These are phyloP conservation scores for Tribolium madens DNA, from an alignment of 1,140 invertebrate genomes.

Conservation along the genomic window DNA sequence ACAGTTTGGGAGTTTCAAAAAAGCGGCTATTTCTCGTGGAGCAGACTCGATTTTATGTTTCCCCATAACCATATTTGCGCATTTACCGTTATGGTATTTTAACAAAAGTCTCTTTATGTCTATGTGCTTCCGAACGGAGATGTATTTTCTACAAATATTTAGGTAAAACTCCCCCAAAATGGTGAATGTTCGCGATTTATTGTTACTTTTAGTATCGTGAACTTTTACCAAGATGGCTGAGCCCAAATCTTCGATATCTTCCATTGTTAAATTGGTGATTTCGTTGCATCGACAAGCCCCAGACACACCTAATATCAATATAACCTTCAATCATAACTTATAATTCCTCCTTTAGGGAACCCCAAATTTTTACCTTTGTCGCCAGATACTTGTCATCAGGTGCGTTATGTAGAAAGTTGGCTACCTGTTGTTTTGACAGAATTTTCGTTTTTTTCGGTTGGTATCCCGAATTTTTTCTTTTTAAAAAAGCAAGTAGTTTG, in stretches of 20 bases:
- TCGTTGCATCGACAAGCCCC: conserved; percentile 33
- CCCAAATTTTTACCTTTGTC: not conserved
- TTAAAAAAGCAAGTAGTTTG: conserved; percentile 33
- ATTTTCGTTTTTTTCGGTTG: conserved; percentile 28
- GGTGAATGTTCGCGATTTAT: conserved; percentile 53
- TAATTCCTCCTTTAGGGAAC: not conserved
- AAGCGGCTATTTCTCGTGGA: conserved; percentile 1
- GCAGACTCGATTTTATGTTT: not conserved
- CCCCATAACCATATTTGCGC: not conserved
- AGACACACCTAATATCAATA: not conserved
- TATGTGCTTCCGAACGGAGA: conserved; percentile 49
- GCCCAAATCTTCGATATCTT: conserved; percentile 52
- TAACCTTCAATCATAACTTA: not conserved
- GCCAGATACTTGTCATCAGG: not conserved
- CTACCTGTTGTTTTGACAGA: not conserved
- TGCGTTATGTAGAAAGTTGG: not conserved
- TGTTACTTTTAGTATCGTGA: conserved; percentile 8
- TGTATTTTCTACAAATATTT: conserved; percentile 47
- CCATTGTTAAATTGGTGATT: conserved; percentile 47
- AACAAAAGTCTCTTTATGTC: conserved; percentile 37
- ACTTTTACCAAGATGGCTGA: conserved; percentile 51
- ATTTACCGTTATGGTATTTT: not conserved
- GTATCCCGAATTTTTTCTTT: not conserved
- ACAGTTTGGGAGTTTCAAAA: conserved; percentile 53
- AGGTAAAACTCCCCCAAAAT: conserved; percentile 53